phyloP scores from a whole-genome alignment of 2,113 vertebrate species.

The Psettodes erumei region DNA sequence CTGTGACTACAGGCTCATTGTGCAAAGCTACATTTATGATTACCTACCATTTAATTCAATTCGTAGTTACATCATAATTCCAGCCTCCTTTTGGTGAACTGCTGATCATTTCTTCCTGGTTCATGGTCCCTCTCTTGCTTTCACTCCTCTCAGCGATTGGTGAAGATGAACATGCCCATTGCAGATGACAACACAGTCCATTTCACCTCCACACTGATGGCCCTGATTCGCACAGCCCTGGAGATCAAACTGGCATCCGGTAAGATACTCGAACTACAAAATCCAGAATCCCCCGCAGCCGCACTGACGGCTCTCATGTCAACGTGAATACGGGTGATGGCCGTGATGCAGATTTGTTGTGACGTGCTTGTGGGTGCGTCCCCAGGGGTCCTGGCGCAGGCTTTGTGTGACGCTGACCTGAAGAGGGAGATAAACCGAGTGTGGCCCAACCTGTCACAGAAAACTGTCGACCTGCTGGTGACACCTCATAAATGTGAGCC shows the following conservation, averaged over 20 bases:
- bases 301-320: background rate
- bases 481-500: slow-evolving; percentile 93
- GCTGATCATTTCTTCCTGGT: slow-evolving; percentile 15
- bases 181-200: slow-evolving; percentile 92
- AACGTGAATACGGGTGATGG: slow-evolving; percentile 6
- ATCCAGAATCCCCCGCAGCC: slow-evolving; percentile 27
- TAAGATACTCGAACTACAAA: slow-evolving; percentile 67
- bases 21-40: background rate
- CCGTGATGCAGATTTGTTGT: slow-evolving; percentile 36
- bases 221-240: slow-evolving; percentile 94
- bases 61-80: background rate
- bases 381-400: slow-evolving; percentile 90
- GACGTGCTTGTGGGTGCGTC: slow-evolving; percentile 31
- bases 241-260: slow-evolving; percentile 97
- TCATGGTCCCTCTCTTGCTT: slow-evolving; percentile 23
- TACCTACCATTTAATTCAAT: background rate
- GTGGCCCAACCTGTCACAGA: slow-evolving; percentile 94
- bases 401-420: slow-evolving; percentile 90
- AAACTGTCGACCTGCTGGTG: slow-evolving; percentile 93
- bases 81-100: background rate
- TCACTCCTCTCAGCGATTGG: slow-evolving; percentile 87
- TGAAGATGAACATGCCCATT: slow-evolving; percentile 99
- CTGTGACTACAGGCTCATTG: no score
- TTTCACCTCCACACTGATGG: slow-evolving; percentile 98
- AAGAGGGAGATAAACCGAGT: slow-evolving; percentile 92